A percentile compares a stretch with the other conserved stretches of the same genome.
phyloP scores from a whole-genome alignment of 2,888 invertebrate species.

The Gortyna flavago region DNA sequence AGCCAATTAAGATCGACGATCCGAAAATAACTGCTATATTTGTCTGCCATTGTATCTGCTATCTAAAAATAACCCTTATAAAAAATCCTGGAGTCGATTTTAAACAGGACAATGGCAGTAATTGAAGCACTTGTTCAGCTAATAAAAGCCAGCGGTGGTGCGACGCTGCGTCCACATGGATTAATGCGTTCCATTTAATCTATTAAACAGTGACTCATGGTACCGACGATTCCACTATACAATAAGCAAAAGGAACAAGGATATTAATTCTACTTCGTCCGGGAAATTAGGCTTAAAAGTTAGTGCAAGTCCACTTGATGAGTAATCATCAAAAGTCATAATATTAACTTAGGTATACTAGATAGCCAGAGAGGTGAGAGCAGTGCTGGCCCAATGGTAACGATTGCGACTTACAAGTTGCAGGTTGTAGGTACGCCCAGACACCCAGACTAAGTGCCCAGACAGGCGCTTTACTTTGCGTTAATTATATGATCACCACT shows the following conservation, averaged over 20 bases:
- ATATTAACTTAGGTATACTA: background rate
- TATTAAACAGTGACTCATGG: conserved; percentile 82
- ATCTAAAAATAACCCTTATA: conserved; percentile 59
- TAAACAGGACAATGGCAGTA: conserved; percentile 77
- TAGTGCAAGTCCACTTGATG: background rate
- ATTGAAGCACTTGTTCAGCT: conserved; percentile 84
- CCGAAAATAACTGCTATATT: conserved; percentile 38
- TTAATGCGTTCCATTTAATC: conserved; percentile 87
- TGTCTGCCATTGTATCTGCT: conserved; percentile 20
- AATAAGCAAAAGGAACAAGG: conserved; percentile 32
- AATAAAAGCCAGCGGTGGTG: conserved; percentile 78
- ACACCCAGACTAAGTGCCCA: too few relatives aligned
- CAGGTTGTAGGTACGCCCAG: too few relatives aligned
- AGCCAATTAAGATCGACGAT: conserved; percentile 27
- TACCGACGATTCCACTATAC: conserved; percentile 30
- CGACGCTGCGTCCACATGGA: conserved; percentile 75
- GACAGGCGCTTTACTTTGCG: too few relatives aligned
- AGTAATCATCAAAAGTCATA: background rate
- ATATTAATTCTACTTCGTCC: conserved; percentile 12
- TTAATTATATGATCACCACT: too few relatives aligned
- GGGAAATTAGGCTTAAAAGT: background rate
- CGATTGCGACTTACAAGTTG: too few relatives aligned
- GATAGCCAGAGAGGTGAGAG: background rate
- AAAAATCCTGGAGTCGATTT: conserved; percentile 50
- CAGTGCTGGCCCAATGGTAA: too few relatives aligned